Conservation (phyloP, 2,888 invertebrate species). For the Pseudococcus viburni region DNA sequence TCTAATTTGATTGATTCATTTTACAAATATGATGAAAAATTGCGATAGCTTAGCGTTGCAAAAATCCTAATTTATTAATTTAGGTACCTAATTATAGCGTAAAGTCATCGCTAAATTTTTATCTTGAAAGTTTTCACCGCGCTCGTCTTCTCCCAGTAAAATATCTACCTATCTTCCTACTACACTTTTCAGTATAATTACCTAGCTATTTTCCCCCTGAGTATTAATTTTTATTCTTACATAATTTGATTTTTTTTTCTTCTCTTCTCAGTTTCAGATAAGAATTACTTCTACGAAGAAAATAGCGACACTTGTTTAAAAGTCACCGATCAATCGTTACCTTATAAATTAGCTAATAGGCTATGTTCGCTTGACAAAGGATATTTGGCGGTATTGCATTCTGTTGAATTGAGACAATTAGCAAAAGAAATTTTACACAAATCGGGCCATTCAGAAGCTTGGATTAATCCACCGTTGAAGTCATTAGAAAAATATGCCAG, state of each 20-base stretch:
- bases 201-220: background rate
- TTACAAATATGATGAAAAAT: background rate
- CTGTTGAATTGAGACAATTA: constrained; percentile 3
- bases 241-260: background rate
- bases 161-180: background rate
- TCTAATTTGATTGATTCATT: background rate
- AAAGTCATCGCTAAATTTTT: constrained; percentile 17
- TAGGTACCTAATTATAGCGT: background rate
- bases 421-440: constrained; percentile 33
- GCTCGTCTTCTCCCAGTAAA: background rate
- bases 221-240: background rate
- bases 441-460: constrained; percentile 42
- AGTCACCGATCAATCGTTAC: constrained; percentile 63
- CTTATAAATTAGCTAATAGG: constrained; percentile 1
- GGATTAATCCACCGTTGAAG: constrained; percentile 50
- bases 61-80: background rate
- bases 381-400: constrained; percentile 49
- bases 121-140: background rate
- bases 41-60: background rate
- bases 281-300: constrained; percentile 68
- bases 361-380: constrained; percentile 42
- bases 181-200: background rate
- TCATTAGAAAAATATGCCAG: constrained; percentile 54
- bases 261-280: constrained; percentile 67
- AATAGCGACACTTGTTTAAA: constrained; percentile 68